These are phyloP conservation scores for Speoplatyrhinus poulsoni DNA, from an alignment of 2,113 vertebrate genomes.

Conservation along the genomic window DNA sequence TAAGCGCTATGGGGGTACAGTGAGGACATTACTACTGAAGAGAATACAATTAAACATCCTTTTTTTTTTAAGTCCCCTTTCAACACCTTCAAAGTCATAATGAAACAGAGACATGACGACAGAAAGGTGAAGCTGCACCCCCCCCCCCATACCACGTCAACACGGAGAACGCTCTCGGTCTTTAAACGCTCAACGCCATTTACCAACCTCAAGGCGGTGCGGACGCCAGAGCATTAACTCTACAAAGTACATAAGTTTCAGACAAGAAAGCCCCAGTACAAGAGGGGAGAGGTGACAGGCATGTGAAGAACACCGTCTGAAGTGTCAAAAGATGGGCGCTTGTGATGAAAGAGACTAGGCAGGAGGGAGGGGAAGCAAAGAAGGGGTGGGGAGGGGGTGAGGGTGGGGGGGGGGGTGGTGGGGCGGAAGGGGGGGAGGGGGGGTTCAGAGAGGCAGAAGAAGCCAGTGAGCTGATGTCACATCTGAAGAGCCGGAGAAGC, in stretches of 20 bases:
- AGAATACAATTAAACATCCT: too few relatives aligned
- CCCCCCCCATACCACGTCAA: constrained; percentile 52
- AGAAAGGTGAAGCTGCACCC: constrained; percentile 54
- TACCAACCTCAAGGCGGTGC: constrained; percentile 77
- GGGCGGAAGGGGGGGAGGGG: constrained; percentile 12
- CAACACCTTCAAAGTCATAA: constrained; percentile 47
- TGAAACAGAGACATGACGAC: constrained; percentile 26
- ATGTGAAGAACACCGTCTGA: constrained; percentile 75
- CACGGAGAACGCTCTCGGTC: constrained; percentile 46
- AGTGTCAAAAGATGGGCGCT: constrained; percentile 76
- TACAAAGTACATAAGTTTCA: constrained; percentile 80
- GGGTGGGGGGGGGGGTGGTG: constrained; percentile 57
- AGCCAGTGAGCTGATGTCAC: constrained; percentile 65
- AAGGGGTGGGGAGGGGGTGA: constrained; percentile 35
- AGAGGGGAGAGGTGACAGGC: constrained; percentile 70
- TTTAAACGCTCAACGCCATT: constrained; percentile 74
- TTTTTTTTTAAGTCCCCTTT: constrained; percentile 8
- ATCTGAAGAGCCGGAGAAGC: constrained; percentile 66
- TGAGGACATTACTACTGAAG: too few relatives aligned
- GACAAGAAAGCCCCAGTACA: constrained; percentile 65
- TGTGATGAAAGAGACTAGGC: constrained; percentile 74
- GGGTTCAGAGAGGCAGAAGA: background rate
- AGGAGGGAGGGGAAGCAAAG: constrained; percentile 59
- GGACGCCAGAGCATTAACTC: constrained; percentile 71
- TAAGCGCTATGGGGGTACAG: too few relatives aligned